Evolutionary conservation across 2,797 vertebrate species (phyloP), one percentile per base, ranked within the genome.

Genomic region (Garrulus glandarius): DNA sequence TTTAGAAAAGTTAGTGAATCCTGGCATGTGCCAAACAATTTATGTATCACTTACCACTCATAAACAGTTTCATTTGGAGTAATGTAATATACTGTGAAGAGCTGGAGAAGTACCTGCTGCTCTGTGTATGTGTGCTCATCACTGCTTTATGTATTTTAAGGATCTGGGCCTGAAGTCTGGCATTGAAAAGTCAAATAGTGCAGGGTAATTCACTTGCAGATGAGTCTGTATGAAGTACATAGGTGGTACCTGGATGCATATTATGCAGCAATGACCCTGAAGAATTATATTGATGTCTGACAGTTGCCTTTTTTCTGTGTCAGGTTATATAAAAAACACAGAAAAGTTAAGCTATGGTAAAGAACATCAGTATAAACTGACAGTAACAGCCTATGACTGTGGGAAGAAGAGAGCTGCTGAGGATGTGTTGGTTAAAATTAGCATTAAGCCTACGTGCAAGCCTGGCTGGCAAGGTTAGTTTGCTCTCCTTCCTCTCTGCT

Each of bases 271-370:
- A 0, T 46, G 44, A 46, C 16, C 47, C 22, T 43, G 29, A 32
- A 43, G 49, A n/a, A 26, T 32, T 11, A 15, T 32, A 37, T 5
- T 93, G 50, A 74, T 3, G 11, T 65, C 52, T 91, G 49, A 71
- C 87, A 32, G 10, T 19, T 57, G 50, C n/a, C 12, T 57, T 49
- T 50, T 86, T 59, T 49, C 41, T 21, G 23, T 55, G 32, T 67
- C 96, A 99, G 99, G 99, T 89, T 99, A 99, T 43, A 99, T 99
- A 93, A 99, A 98, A 97, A 99, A 99, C 98, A 99, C 99, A 4
- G 99, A 99, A 94, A 99, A 99, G 96, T 97, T 99, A 59, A 99
- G 96, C 97, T 99, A 99, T 10, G 98, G 98, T 86, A 99, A 99
- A 91, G 99, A 99, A 41, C 99, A 97, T 87, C 99, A 99, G 97